phyloP scores from a whole-genome alignment of 92 coral and sea anemone genomes.

The Bergia sp. region DNA sequence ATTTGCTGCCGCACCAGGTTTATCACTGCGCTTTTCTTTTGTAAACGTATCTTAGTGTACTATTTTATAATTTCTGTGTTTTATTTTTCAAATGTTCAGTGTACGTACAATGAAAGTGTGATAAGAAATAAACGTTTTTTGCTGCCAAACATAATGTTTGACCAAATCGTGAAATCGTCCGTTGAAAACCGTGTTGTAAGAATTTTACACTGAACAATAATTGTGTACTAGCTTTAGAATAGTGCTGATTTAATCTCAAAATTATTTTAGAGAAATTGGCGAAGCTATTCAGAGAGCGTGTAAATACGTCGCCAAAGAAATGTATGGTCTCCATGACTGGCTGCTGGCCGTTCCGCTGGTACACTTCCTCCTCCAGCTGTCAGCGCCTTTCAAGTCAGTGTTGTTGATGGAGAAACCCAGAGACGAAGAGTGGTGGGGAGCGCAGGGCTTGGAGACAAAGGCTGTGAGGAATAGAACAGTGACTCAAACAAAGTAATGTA shows the following conservation, averaged over 20 bases:
- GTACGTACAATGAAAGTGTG: not conserved
- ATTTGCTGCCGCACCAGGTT: not conserved
- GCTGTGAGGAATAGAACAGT: slow-evolving; percentile 22
- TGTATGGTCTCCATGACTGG: slow-evolving; percentile 55
- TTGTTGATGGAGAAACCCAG: slow-evolving; percentile 51
- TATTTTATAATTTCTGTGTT: not conserved
- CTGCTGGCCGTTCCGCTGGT: slow-evolving; percentile 76
- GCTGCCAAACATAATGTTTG: too few relatives aligned
- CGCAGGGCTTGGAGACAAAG: slow-evolving; percentile 56
- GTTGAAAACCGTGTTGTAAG: not conserved
- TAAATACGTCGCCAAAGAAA: slow-evolving; percentile 35
- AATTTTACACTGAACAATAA: too few relatives aligned
- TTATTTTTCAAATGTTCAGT: not conserved
- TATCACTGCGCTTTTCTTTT: not conserved
- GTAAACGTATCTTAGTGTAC: not conserved
- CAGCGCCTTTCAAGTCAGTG: slow-evolving; percentile 60
- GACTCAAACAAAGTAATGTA: slow-evolving; percentile 15
- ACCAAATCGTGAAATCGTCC: not conserved
- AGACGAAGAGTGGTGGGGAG: slow-evolving; percentile 68
- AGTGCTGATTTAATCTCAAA: not conserved
- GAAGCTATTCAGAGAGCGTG: slow-evolving; percentile 57
- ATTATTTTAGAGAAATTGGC: slow-evolving; percentile 50
- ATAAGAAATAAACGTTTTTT: too few relatives aligned
- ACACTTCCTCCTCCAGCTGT: slow-evolving; percentile 69
- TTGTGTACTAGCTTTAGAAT: not conserved